These are phyloP conservation scores for Pantelozetes paolii DNA, from an alignment of 2,888 invertebrate genomes.

Conservation along the genomic window DNA sequence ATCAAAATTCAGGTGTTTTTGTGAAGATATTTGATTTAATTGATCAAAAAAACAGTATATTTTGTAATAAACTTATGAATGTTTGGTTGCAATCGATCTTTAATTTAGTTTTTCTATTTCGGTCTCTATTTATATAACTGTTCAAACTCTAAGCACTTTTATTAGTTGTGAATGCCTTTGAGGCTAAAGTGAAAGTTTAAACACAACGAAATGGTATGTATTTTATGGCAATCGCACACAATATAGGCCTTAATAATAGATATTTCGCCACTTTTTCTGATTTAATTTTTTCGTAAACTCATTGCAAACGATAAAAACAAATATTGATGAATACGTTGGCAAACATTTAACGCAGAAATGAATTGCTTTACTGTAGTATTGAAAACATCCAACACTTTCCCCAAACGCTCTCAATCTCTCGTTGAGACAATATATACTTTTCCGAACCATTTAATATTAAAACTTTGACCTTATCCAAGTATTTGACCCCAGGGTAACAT, in stretches of 20 bases:
- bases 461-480: neutral
- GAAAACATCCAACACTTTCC: neutral
- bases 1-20: too few relatives aligned
- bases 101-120: too few relatives aligned
- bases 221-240: conserved; percentile 6
- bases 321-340: conserved; percentile 16
- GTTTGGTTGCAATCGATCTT: too few relatives aligned
- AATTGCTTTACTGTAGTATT: too few relatives aligned
- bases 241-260: conserved; percentile 4
- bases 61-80: too few relatives aligned
- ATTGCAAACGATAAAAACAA: neutral
- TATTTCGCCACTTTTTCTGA: conserved; percentile 5
- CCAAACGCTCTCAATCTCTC: conserved; percentile 27
- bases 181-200: conserved; percentile 19
- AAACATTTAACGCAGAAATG: conserved; percentile 24
- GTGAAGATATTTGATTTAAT: too few relatives aligned
- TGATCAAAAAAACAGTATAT: too few relatives aligned
- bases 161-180: conserved; percentile 3
- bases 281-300: conserved; percentile 21
- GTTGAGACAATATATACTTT: conserved; percentile 25
- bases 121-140: too few relatives aligned
- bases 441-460: conserved; percentile 15
- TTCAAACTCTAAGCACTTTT: neutral
- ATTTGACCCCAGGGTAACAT: neutral
- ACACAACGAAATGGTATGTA: conserved; percentile 4